Evolutionary conservation across 2,888 invertebrate genomes (phyloP), one percentile per base, ranked within the genome.

Genomic region (Seira sanloemensis): DNA sequence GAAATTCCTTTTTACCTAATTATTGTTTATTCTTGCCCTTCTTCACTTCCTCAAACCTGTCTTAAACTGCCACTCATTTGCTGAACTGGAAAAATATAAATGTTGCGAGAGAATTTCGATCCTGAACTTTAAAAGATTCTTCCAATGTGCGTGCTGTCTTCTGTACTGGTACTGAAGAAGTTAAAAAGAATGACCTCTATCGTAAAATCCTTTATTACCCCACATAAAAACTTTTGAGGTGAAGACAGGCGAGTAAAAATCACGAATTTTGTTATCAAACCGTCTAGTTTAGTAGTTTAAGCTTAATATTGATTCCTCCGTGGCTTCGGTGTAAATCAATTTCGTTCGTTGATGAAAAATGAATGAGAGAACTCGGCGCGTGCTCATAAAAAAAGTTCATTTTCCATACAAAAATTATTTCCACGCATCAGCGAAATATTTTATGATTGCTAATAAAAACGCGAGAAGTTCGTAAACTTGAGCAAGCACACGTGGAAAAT

Each of bases 231-330:
- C 16, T n/a, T 2, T 50, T 50, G 50, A 50, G 16, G 5, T 50
- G 50, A 50, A 50, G 50, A 50, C n/a, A 50, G n/a, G 50, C 50
- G 50, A 50, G 50, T 50, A 50, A 50, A 50, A 50, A 50, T 50
- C 50, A 50, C 50, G 50, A n/a, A 37, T 50, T 50, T 50, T 50
- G 1, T 50, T 18, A 50, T 50, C 12, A 50, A 50, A 50, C 2
- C n/a, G n/a, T n/a, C n/a, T n/a, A n/a, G 50, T 4, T 7, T 37
- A 37, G 37, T 7, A 37, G 37, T 37, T 37, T 50, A 50, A 50
- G 2, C 1, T 18, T 18, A 4, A 37, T 50, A 50, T 50, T 50
- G 50, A 50, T 50, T 50, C n/a, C 16, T 50, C 16, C 16, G 37
- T 12, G 2, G 50, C 5, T 50, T 12, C 16, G 16, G 50, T 50